Evolutionary conservation across 1,140 invertebrate genomes (phyloP).

Genomic region (Zaprionus ornatus): DNA sequence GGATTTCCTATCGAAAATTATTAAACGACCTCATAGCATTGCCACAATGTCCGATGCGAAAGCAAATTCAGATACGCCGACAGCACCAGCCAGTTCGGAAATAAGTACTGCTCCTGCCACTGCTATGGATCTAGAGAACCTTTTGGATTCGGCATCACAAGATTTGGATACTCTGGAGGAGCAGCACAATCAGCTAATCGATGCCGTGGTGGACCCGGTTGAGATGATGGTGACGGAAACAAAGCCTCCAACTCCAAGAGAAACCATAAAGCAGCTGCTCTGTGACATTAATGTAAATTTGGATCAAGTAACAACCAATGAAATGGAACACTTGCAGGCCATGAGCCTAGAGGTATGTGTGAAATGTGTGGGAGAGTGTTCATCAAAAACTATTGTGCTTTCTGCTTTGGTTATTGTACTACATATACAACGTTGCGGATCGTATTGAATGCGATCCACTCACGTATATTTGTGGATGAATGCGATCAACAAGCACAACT

Average conservation of each 20-base stretch:
- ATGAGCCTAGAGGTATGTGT: constrained; percentile 71
- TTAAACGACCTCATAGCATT: constrained; percentile 70
- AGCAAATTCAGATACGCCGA: neutral
- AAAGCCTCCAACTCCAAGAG: constrained; percentile 2
- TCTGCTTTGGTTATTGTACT: neutral
- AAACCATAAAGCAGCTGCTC: constrained; percentile 55
- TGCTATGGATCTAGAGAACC: constrained; percentile 30
- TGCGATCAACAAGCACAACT: neutral
- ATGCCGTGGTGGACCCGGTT: neutral
- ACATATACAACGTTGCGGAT: neutral
- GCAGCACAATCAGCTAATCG: constrained; percentile 41
- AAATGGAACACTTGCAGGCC: constrained; percentile 74
- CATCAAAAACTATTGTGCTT: neutral
- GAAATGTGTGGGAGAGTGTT: neutral
- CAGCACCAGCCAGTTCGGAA: neutral
- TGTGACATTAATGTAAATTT: constrained; percentile 61
- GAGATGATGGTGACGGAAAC: neutral
- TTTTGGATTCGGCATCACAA: constrained; percentile 52
- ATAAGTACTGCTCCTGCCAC: neutral
- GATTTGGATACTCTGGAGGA: constrained; percentile 48
- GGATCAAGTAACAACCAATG: constrained; percentile 62
- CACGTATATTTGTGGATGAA: neutral
- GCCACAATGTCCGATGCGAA: neutral
- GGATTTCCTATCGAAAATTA: constrained; percentile 74
- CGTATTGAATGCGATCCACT: neutral